These are phyloP conservation scores for Aurelia aurita DNA, from an alignment of 30 jellyfish, hydroid and myxozoan genomes.

Conservation along the genomic window DNA sequence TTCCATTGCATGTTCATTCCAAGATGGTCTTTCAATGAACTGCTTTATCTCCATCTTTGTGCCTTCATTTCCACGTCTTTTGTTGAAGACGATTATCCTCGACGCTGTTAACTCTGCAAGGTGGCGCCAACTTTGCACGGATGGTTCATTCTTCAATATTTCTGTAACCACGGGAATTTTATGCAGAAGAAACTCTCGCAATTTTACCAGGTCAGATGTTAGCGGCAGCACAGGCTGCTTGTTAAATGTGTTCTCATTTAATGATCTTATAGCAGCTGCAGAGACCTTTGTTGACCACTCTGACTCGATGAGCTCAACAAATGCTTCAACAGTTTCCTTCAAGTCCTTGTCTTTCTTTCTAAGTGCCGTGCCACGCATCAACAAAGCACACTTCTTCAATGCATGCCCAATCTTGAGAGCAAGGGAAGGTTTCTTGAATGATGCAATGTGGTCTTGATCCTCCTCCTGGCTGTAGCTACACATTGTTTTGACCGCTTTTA, in stretches of 20 bases:
- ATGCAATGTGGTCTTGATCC: constrained; percentile 29
- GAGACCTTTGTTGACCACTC: constrained; percentile 62
- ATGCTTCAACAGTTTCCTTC: constrained; percentile 16
- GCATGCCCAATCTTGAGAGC: constrained; percentile 56
- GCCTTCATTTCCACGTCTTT: constrained; percentile 62
- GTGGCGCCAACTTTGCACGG: constrained; percentile 38
- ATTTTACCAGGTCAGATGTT: constrained; percentile 42
- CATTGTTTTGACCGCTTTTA: constrained; percentile 33
- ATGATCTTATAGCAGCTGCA: constrained; percentile 37
- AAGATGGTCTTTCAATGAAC: constrained; percentile 23
- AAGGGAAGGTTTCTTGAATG: constrained; percentile 49
- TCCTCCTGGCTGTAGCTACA: constrained; percentile 25
- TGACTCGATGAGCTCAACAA: constrained; percentile 18
- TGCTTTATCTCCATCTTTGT: constrained; percentile 21
- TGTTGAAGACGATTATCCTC: constrained; percentile 47
- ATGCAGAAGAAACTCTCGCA: constrained; percentile 19
- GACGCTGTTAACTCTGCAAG: constrained; percentile 40
- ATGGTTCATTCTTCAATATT: background rate
- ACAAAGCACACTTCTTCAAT: constrained; percentile 29
- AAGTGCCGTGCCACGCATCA: constrained; percentile 24
- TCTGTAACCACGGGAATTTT: constrained; percentile 34
- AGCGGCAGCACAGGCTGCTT: constrained; percentile 29
- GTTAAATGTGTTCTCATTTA: constrained; percentile 38
- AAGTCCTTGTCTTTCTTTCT: constrained; percentile 10
- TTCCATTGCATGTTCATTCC: constrained; percentile 36